Evolutionary conservation across 2,797 vertebrate species (phyloP).

Genomic region (Ispidina lecontei): DNA sequence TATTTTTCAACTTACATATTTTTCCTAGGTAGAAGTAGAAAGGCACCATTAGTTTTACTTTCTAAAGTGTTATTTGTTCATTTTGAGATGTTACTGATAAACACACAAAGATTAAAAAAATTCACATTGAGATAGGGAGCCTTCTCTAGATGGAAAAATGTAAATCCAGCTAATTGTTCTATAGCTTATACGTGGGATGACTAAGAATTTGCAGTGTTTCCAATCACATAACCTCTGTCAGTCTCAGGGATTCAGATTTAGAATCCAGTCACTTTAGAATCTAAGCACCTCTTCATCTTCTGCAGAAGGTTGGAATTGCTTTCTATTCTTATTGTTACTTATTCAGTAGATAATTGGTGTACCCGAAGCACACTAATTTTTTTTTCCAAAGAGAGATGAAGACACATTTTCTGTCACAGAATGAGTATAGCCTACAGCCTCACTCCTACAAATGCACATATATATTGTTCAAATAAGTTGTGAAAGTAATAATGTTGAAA

Average conservation of each 20-base stretch:
- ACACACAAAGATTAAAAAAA: background rate
- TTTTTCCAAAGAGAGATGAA: background rate
- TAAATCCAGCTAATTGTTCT: background rate
- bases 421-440: background rate
- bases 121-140: background rate
- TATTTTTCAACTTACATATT: background rate
- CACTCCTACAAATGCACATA: background rate
- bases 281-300: background rate
- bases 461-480: background rate
- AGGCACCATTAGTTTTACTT: conserved; percentile 49
- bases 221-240: background rate
- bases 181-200: background rate
- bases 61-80: conserved; percentile 18
- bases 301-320: background rate
- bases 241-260: background rate
- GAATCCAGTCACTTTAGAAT: background rate
- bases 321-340: background rate
- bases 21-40: conserved; percentile 7
- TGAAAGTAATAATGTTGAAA: background rate
- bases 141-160: background rate
- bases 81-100: conserved; percentile 7
- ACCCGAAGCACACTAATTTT: background rate
- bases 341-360: background rate
- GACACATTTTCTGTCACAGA: background rate
- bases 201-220: background rate